A percentile compares a stretch with the other conserved stretches of the same genome.
These are phyloP conservation scores for Archilochus colubris DNA, from an alignment of 2,113 vertebrate species.

Conservation along the genomic window DNA sequence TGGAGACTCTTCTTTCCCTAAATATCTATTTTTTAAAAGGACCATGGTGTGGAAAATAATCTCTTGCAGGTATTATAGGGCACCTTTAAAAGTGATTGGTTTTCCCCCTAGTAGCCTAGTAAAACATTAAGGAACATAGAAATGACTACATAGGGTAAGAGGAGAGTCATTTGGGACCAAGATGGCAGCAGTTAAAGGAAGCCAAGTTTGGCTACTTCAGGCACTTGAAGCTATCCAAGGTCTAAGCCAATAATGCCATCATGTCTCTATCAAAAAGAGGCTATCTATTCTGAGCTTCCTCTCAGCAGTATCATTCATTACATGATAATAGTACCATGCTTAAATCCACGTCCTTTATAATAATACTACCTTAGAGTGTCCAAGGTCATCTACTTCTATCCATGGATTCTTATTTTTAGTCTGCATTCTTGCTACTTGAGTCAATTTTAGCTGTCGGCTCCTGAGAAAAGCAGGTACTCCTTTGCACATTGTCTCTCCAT, in stretches of 20 bases:
- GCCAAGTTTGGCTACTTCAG: neutral
- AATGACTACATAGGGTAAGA: neutral
- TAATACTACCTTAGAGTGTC: neutral
- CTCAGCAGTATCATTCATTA: neutral
- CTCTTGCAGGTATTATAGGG: neutral
- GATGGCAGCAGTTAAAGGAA: neutral
- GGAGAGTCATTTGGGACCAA: neutral
- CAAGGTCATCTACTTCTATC: neutral
- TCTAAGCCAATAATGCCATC: neutral
- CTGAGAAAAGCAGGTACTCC: neutral
- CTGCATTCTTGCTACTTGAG: neutral
- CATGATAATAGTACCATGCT: neutral
- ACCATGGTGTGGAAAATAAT: neutral
- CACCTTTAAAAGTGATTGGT: neutral
- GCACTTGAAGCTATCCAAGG: neutral
- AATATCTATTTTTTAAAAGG: neutral
- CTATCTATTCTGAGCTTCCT: neutral
- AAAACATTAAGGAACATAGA: neutral
- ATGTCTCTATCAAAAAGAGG: neutral
- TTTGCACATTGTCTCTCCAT: neutral
- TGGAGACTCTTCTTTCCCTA: neutral
- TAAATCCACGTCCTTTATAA: neutral
- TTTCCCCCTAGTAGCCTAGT: neutral
- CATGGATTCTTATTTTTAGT: neutral
- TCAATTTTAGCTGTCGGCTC: conserved; percentile 7